Base-by-base conservation (phyloP, 2,888 invertebrate genomes). In the Tetragonisca angustula region DNA sequence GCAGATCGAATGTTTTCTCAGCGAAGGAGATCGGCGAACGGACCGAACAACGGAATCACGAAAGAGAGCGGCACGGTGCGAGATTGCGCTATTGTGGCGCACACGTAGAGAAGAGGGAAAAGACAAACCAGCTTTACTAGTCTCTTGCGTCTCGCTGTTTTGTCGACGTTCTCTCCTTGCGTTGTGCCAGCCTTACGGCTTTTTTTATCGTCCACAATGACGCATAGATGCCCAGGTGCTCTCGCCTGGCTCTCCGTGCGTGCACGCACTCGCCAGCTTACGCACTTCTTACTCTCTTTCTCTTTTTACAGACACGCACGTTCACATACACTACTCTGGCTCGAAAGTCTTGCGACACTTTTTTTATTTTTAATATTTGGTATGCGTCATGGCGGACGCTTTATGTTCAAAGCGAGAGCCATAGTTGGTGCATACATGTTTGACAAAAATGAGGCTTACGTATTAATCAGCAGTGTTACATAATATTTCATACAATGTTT, bases 211-310 rank as follows among this genome's bases (percentile, higher is more conserved):
- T 88, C 75, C 84, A 89, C 87, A 89, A 87, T 88, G 88, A 87
- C 87, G 88, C 88, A 88, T 88, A 88, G 86, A 81, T 80, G 87
- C 81, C 88, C 88, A 88, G 88, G 88, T 88, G 88, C 87, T 83
- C 81, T 75, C 80, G 79, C 75, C 71, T 81, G 81, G 49, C 75
- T 43, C 54, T 15, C 21, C 24, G 49, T 43, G n/a, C 67, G 15
- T 21, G 70, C 54, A 27, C 54, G 72, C 52, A 56, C 79, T 43
- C 50, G 56, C 70, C 61, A n/a, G 50, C 49, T 62, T 74, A 64
- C 73, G 73, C 73, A 32, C 64, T 64, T 21, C 21, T 32, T 21
- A n/a, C 27, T 36, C 64, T 56, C 21, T 13, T 21, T 56, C 56
- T n/a, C 21, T n/a, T 11, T 56, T 13, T 56, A 21, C 9, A 13